Evolutionary conservation across 1,140 invertebrate species (phyloP).

Genomic region (Panonychus citri): DNA sequence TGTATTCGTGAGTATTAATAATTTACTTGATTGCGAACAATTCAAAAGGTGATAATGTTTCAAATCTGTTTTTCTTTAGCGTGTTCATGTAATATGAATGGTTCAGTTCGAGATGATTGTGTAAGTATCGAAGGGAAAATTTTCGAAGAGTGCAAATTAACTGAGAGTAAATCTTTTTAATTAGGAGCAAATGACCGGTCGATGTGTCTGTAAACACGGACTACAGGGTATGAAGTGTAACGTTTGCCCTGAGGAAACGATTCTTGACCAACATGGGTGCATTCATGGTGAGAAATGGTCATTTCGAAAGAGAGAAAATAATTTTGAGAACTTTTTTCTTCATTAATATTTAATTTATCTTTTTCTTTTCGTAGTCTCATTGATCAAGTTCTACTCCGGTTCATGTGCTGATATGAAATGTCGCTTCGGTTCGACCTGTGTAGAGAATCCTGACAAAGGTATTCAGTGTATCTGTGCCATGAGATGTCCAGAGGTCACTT

Average conservation of each 20-base stretch:
- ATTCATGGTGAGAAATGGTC: slow-evolving; percentile 42
- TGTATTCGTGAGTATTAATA: slow-evolving; percentile 25
- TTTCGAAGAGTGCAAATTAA: background rate
- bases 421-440: background rate
- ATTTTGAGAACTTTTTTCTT: slow-evolving; percentile 32
- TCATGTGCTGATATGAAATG: background rate
- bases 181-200: slow-evolving; percentile 43
- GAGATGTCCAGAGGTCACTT: background rate
- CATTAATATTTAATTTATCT: background rate
- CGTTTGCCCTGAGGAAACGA: slow-evolving; percentile 44
- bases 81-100: slow-evolving; percentile 38
- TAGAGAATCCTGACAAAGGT: background rate
- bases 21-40: background rate
- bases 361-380: slow-evolving; percentile 31
- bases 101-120: slow-evolving; percentile 50
- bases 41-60: background rate
- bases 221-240: slow-evolving; percentile 56
- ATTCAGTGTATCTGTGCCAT: background rate
- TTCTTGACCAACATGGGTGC: slow-evolving; percentile 49
- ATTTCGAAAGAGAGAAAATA: too few relatives aligned
- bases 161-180: background rate
- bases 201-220: slow-evolving; percentile 38
- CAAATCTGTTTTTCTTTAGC: slow-evolving; percentile 25
- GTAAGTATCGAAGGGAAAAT: background rate
- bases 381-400: background rate